Base-by-base conservation (phyloP, 2,113 vertebrate species). In the Canis aureus region DNA sequence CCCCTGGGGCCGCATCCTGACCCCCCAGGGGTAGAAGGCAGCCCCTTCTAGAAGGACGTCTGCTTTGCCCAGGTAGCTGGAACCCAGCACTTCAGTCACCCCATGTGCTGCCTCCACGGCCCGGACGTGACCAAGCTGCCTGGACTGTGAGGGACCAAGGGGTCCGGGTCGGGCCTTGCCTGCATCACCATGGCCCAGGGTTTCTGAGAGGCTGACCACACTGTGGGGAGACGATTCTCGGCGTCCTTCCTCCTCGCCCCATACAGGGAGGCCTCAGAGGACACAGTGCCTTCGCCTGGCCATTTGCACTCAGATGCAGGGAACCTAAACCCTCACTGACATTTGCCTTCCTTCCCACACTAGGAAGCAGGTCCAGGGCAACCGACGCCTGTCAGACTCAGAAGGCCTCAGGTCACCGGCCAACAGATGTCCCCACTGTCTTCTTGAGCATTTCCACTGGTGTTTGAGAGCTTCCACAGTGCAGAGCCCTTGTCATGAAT, bases 241-340 rank as follows among this genome's bases (percentile, higher is more conserved):
- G 11, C 82, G 15, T 20, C 11, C 43, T 32, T 59, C 29, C 17
- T 23, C 11, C 60, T 38, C 0, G 8, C 22, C 3, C 25, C n/a
- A 11, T 0, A 49, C 29, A 4, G 5, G 11, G 0, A 8, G 69
- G n/a, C 12, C 11, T 0, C 17, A 0, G 38, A 0, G 2, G 81
- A 81, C 19, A 97, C 91, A 71, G 91, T 12, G 23, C 88, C 95
- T 96, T 97, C 91, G 53, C 78, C 95, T n/a, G 96, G 97, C 76
- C 71, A 1, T 10, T 15, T 19, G 2, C 13, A 0, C 53, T 11
- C 2, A 23, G 25, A 2, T 27, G 73, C 5, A 1, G 15, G 19
- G 35, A 9, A 49, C 29, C 32, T 43, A 53, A 57, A 11, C 81
- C 57, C 53, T 4, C 1, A 0, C 86, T 15, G 51, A 59, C 27